A percentile compares a stretch with the other conserved stretches of the same genome.
Conservation (phyloP, 2,888 invertebrate species). For the Alsophila aescularia region DNA sequence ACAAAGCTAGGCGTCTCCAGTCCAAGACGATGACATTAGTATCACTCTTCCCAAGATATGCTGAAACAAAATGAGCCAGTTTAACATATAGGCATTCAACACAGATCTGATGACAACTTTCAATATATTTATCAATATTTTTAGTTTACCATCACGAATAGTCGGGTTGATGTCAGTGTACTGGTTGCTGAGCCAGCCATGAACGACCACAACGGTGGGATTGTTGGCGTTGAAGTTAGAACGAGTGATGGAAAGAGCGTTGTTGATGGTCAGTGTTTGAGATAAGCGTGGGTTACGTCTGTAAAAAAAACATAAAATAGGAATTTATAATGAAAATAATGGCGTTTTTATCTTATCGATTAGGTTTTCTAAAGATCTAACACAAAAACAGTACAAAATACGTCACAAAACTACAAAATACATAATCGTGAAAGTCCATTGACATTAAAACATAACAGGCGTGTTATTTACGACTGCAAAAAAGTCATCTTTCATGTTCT, state of each 20-base stretch:
- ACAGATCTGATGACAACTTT: not conserved
- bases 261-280: slow-evolving; percentile 48
- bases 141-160: slow-evolving; percentile 49
- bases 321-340: not conserved
- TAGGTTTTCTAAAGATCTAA: too few relatives aligned
- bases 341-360: not conserved
- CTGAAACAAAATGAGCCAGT: slow-evolving; percentile 3
- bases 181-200: slow-evolving; percentile 58
- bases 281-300: slow-evolving; percentile 47
- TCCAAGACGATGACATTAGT: slow-evolving; percentile 59
- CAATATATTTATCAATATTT: not conserved
- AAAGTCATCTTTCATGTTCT: too few relatives aligned
- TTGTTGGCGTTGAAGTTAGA: slow-evolving; percentile 53
- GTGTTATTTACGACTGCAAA: too few relatives aligned
- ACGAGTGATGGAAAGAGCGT: slow-evolving; percentile 43
- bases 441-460: too few relatives aligned
- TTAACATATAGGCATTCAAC: not conserved
- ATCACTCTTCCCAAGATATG: slow-evolving; percentile 42
- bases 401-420: too few relatives aligned
- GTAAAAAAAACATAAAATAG: slow-evolving; percentile 23
- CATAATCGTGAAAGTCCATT: too few relatives aligned
- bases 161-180: slow-evolving; percentile 45
- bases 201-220: slow-evolving; percentile 53
- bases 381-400: too few relatives aligned
- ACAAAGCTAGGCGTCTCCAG: slow-evolving; percentile 53